Conservation (phyloP, 2,113 vertebrate genomes). For the Phrynosoma platyrhinos region DNA sequence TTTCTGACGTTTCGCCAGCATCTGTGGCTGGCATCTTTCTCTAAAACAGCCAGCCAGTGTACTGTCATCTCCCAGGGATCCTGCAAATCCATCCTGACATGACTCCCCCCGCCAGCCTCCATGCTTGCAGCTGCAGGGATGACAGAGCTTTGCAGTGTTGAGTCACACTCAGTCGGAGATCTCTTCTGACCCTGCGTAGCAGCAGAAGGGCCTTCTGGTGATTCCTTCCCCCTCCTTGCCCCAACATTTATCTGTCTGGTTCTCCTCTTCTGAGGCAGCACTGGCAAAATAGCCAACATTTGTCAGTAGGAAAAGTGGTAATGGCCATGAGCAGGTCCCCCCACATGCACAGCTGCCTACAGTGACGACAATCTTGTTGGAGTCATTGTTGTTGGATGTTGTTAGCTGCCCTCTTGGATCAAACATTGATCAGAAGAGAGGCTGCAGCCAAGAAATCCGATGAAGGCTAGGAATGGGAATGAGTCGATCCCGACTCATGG, state of each 20-base stretch:
- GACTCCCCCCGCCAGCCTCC: no score
- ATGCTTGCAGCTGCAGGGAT: neutral
- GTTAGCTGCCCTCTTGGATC: no score
- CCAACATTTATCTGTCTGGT: neutral
- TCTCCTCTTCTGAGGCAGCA: neutral
- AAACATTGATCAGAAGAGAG: no score
- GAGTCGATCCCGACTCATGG: no score
- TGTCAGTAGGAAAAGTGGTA: no score
- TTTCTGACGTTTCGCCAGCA: no score
- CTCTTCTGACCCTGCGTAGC: neutral
- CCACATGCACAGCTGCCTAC: neutral
- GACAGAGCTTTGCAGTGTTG: neutral
- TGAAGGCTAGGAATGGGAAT: no score
- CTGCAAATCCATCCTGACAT: neutral
- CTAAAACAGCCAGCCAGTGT: neutral
- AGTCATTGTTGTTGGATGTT: no score
- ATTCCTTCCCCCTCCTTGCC: neutral
- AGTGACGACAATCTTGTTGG: no score
- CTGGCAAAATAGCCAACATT: no score
- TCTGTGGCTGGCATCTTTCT: no score
- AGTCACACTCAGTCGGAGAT: neutral
- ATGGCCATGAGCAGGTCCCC: neutral
- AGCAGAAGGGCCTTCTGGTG: neutral
- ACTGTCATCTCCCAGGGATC: neutral
- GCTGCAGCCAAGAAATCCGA: no score